Evolutionary conservation across 1,140 invertebrate genomes (phyloP).

Genomic region (Drosophila bipectinata): DNA sequence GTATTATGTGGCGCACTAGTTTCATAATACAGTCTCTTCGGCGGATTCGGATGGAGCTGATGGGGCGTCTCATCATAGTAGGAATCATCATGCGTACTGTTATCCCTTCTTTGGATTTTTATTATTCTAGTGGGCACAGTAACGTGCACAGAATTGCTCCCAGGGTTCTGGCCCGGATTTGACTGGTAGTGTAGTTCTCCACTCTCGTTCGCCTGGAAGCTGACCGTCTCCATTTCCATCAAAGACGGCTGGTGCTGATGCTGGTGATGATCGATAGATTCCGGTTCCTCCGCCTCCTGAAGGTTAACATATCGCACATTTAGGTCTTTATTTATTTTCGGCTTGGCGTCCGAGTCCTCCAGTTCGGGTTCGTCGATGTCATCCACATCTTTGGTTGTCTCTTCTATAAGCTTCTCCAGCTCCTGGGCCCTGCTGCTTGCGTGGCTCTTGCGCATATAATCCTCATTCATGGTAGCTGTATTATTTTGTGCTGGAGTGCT

Average conservation of each 20-base stretch:
- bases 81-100: constrained; percentile 52
- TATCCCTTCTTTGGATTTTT: constrained; percentile 71
- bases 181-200: constrained; percentile 68
- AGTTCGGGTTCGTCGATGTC: constrained; percentile 70
- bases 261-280: constrained; percentile 54
- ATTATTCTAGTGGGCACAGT: constrained; percentile 68
- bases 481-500: constrained; percentile 23
- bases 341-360: constrained; percentile 63
- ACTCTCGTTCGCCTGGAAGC: constrained; percentile 69
- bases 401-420: constrained; percentile 80
- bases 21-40: constrained; percentile 72
- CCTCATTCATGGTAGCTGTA: constrained; percentile 63
- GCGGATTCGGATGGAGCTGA: constrained; percentile 47
- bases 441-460: constrained; percentile 63
- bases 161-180: constrained; percentile 19
- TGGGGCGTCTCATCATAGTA: constrained; percentile 63
- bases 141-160: constrained; percentile 54
- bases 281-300: constrained; percentile 46
- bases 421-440: constrained; percentile 66
- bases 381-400: constrained; percentile 83
- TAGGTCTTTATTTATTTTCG: constrained; percentile 62
- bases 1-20: constrained; percentile 38
- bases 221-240: constrained; percentile 64
- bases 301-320: constrained; percentile 51
- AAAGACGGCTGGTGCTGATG: constrained; percentile 52